Percentiles rank a stretch among this genome's conserved stretches.
Conservation (phyloP, 2,113 vertebrate genomes). For the Hemiprocne comata region DNA sequence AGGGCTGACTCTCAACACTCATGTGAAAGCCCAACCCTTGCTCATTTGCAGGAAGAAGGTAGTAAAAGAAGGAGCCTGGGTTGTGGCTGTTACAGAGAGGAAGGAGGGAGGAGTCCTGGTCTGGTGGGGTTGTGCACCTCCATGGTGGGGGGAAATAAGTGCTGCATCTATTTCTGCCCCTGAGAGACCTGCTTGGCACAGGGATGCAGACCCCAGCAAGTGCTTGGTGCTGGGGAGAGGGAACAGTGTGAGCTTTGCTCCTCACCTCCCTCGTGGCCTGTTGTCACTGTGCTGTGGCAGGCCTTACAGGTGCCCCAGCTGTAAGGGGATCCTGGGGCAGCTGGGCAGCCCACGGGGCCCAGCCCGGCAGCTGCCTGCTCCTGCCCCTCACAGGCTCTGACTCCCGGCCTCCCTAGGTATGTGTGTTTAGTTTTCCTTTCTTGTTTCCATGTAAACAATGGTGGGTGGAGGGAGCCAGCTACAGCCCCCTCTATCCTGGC, state of each 20-base stretch:
- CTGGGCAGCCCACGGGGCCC: not conserved
- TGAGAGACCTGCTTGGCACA: rapidly evolving
- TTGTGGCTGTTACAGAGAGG: not conserved
- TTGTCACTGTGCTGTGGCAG: rapidly evolving
- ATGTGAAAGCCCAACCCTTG: not conserved
- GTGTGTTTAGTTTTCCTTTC: not conserved
- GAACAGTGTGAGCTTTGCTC: not conserved
- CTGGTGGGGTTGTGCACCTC: rapidly evolving
- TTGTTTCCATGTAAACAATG: rapidly evolving
- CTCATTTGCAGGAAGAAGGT: not conserved
- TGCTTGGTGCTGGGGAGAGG: not conserved
- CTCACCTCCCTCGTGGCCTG: rapidly evolving
- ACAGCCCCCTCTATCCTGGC: not conserved
- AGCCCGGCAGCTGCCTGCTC: not conserved
- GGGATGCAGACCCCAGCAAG: not conserved
- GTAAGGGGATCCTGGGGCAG: not conserved
- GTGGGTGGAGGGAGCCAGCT: not conserved
- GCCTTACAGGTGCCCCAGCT: not conserved
- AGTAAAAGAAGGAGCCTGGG: not conserved
- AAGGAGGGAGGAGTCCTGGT: not conserved
- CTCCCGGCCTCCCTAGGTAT: not conserved
- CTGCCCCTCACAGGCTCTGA: not conserved
- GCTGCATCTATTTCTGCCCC: not conserved
- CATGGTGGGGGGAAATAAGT: rapidly evolving
- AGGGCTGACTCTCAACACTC: not conserved